phyloP scores from a whole-genome alignment of 2,113 vertebrate genomes.

The Aldabrachelys gigantea region DNA sequence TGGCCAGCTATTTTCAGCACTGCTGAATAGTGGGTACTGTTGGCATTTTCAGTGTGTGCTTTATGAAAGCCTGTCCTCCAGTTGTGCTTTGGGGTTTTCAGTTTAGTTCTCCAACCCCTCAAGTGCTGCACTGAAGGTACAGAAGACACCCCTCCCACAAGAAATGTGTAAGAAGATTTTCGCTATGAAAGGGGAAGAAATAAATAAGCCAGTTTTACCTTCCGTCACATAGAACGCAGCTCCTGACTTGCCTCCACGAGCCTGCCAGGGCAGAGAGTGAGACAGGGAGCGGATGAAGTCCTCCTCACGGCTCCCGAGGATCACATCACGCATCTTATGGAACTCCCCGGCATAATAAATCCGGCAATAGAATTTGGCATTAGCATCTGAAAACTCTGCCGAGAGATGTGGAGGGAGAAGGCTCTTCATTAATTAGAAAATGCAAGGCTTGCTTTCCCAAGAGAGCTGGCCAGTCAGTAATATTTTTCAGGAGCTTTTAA shows the following conservation, averaged over 20 bases:
- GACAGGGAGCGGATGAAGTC: slow-evolving; percentile 96
- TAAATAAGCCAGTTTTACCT: slow-evolving; percentile 72
- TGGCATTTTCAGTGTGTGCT: not conserved
- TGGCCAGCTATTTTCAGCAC: not conserved
- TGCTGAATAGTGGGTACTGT: not conserved
- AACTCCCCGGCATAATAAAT: slow-evolving; percentile 98
- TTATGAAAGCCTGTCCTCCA: not conserved
- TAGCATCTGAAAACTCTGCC: slow-evolving; percentile 96
- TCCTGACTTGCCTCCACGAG: slow-evolving; percentile 95
- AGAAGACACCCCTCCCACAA: not conserved
- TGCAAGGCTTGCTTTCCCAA: not conserved
- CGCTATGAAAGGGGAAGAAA: not conserved
- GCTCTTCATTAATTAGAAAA: not conserved
- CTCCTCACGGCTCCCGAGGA: slow-evolving; percentile 93
- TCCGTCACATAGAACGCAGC: slow-evolving; percentile 97
- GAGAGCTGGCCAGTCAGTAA: not conserved
- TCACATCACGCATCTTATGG: slow-evolving; percentile 95
- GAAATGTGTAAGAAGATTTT: not conserved
- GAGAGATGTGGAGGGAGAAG: not conserved
- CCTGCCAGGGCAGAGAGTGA: slow-evolving; percentile 97
- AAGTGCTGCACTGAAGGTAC: not conserved
- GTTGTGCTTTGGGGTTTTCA: not conserved
- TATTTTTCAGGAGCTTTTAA: not conserved
- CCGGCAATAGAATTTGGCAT: slow-evolving; percentile 97
- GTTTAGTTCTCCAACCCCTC: not conserved